Conservation (phyloP, 2,113 vertebrate genomes). For the Apodemus speciosus region DNA sequence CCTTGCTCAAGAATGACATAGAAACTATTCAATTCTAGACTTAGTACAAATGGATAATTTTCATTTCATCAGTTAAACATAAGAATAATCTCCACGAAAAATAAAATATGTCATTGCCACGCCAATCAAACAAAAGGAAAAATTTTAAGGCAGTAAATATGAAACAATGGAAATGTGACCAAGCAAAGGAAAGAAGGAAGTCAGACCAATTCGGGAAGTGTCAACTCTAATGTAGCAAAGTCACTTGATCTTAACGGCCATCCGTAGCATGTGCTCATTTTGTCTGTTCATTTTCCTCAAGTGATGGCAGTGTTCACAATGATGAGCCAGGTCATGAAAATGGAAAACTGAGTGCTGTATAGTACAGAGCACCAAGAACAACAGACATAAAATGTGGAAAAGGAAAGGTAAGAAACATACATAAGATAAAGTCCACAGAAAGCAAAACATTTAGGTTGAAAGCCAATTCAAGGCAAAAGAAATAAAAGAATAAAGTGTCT, state of each 20-base stretch:
- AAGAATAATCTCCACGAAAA: not conserved
- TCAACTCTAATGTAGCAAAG: not conserved
- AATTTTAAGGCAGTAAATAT: not conserved
- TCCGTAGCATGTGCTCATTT: not conserved
- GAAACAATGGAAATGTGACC: not conserved
- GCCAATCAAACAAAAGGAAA: not conserved
- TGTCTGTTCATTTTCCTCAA: constrained; percentile 2
- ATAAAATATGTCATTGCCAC: not conserved
- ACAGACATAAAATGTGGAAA: not conserved
- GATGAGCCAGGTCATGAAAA: not conserved
- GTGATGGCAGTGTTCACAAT: not conserved
- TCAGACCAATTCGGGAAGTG: not conserved
- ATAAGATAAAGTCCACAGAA: not conserved
- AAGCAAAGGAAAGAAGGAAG: not conserved
- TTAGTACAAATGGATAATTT: not conserved
- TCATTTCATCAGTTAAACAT: constrained; percentile 10
- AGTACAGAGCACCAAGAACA: not conserved
- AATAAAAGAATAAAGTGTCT: not conserved
- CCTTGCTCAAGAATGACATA: not conserved
- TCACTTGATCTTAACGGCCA: not conserved
- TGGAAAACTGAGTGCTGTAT: not conserved
- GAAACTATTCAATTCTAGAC: not conserved
- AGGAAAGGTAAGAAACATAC: not conserved
- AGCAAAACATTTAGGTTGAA: not conserved
- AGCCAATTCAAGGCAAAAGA: not conserved